A percentile compares a stretch with the other conserved stretches of the same genome.
These are phyloP conservation scores for Centropus unirufus DNA, from an alignment of 2,113 vertebrate genomes.

Conservation along the genomic window DNA sequence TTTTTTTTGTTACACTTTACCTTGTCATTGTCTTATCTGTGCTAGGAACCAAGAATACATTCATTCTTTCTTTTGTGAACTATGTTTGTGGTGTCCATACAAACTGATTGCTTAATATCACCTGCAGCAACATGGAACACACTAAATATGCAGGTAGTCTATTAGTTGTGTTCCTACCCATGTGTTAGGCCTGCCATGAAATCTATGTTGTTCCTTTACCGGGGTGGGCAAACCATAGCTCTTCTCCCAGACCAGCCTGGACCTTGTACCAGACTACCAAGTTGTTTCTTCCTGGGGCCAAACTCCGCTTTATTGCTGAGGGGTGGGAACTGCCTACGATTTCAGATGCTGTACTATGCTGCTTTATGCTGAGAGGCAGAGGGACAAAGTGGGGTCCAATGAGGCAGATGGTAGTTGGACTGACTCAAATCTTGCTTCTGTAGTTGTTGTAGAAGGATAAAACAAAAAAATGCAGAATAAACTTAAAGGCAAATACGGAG, in stretches of 20 bases:
- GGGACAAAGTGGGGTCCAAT: background rate
- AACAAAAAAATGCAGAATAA: background rate
- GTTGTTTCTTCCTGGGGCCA: conserved; percentile 11
- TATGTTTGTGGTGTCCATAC: background rate
- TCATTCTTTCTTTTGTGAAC: background rate
- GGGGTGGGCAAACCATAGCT: background rate
- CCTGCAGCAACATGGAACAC: background rate
- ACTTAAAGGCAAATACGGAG: background rate
- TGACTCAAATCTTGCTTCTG: conserved; percentile 9
- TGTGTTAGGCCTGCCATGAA: background rate
- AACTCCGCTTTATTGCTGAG: background rate
- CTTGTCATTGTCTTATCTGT: background rate
- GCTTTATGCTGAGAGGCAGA: background rate
- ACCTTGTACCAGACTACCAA: background rate
- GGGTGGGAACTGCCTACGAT: background rate
- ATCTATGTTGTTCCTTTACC: background rate
- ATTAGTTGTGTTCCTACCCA: background rate
- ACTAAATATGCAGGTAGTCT: background rate
- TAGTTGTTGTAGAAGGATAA: background rate
- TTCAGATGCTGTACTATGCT: background rate
- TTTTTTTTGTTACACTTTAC: background rate
- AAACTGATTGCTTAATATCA: background rate
- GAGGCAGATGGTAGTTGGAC: background rate
- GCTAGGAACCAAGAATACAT: background rate
- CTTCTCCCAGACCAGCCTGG: background rate